Evolutionary conservation across 2,113 vertebrate genomes (phyloP), one percentile per base, ranked within the genome.

Genomic region (Otolemur garnettii): DNA sequence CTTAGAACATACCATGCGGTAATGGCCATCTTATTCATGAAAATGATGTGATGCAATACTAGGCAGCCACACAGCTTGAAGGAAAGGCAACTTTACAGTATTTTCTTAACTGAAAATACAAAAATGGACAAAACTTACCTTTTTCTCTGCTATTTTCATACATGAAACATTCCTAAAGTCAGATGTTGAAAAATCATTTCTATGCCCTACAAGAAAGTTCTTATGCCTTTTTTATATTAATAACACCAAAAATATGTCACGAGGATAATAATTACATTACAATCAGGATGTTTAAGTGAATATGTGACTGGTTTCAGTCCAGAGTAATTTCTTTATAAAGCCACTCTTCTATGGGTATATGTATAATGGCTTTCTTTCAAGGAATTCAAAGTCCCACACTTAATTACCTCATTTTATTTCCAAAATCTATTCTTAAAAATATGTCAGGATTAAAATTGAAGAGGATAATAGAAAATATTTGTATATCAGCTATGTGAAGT

Each of bases 251-350:
- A 82, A 68, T 42, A 89, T 90, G 14, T 71, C n/a, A 86, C 72
- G 92, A 4, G 9, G 4, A 45, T 84, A 83, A 87, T 87, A 79
- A 75, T 93, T 74, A 35, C 28, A 69, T 84, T 93, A 66, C 66
- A 88, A 87, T 50, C 3, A 80, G 7, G 4, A 85, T 85, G 35
- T 14, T 94, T 57, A 75, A 18, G 7, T 77, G 22, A 90, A 24
- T 87, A 50, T 5, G n/a, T 12, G 2, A 64, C 9, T 18, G 14
- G 10, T 64, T 74, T 11, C 33, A 87, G 30, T 69, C 10, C 17
- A 94, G 14, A 33, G 4, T 91, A 82, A 72, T 90, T 97, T 92
- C 26, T 84, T 62, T 77, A 87, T 66, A 95, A 87, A 42, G 72
- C 15, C 28, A 79, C 24, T 86, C 62, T 77, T 81, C 26, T 78